Conservation (phyloP, 2,888 invertebrate species). For the Parnassius glacialis region DNA sequence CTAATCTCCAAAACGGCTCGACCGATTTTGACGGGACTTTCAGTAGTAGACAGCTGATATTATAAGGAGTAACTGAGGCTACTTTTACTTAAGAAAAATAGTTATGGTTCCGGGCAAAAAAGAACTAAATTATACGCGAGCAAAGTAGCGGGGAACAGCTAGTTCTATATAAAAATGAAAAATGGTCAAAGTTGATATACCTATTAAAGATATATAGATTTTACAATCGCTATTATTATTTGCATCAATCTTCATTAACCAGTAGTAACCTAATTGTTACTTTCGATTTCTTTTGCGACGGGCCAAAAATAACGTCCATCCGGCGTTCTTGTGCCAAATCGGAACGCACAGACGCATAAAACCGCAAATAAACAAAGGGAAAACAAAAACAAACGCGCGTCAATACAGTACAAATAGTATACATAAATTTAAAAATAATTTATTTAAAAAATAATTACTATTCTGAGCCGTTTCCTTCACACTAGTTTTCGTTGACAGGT, state of each 20-base stretch:
- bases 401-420: conserved; percentile 12
- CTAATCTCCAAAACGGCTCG: too few relatives aligned
- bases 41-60: too few relatives aligned
- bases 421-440: conserved; percentile 4
- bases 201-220: too few relatives aligned
- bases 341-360: conserved; percentile 2
- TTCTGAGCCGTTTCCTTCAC: not conserved
- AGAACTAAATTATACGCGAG: too few relatives aligned
- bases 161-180: too few relatives aligned
- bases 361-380: conserved; percentile 1
- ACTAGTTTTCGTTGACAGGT: conserved; percentile 11
- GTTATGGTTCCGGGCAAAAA: too few relatives aligned
- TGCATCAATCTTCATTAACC: conserved; percentile 17
- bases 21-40: too few relatives aligned
- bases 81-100: too few relatives aligned
- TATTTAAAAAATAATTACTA: not conserved
- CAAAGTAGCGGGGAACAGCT: too few relatives aligned
- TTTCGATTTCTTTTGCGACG: conserved; percentile 20
- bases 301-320: conserved; percentile 19
- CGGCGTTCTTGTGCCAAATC: conserved; percentile 22
- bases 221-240: conserved; percentile 6
- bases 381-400: conserved; percentile 16
- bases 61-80: too few relatives aligned
- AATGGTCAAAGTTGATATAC: too few relatives aligned
- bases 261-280: conserved; percentile 13